A percentile compares a stretch with the other conserved stretches of the same genome.
phyloP scores from a whole-genome alignment of 2,888 invertebrate species.

The Lasioglossum figueresi region DNA sequence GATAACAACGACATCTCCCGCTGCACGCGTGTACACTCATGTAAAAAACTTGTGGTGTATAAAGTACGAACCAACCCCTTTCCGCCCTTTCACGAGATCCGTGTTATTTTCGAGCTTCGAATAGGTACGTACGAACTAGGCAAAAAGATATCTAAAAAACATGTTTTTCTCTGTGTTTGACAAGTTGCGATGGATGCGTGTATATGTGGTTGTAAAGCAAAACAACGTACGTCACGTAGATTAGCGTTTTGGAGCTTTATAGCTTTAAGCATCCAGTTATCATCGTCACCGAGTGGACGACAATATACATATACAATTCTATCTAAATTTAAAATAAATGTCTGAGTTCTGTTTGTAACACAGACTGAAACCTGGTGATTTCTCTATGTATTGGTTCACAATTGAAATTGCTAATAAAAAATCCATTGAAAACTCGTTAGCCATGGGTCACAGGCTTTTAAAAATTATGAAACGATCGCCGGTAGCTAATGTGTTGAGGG shows the following conservation, averaged over 20 bases:
- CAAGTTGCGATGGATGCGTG: neutral
- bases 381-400: neutral
- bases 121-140: slow-evolving; percentile 34
- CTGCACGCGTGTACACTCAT: slow-evolving; percentile 16
- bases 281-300: neutral
- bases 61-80: slow-evolving; percentile 36
- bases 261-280: neutral
- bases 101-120: slow-evolving; percentile 33
- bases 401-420: neutral
- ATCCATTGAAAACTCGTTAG: too few relatives aligned
- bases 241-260: neutral
- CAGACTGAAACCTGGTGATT: neutral
- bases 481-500: neutral
- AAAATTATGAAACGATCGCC: neutral
- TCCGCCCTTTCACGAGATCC: slow-evolving; percentile 23
- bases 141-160: slow-evolving; percentile 38
- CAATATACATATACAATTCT: neutral
- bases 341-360: neutral
- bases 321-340: neutral
- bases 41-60: slow-evolving; percentile 46
- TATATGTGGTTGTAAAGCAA: neutral
- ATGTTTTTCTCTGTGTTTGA: slow-evolving; percentile 17
- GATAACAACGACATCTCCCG: neutral
- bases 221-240: neutral
- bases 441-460: neutral